Evolutionary conservation across 2,113 vertebrate species (phyloP).

Genomic region (Sylvilagus bachmani): DNA sequence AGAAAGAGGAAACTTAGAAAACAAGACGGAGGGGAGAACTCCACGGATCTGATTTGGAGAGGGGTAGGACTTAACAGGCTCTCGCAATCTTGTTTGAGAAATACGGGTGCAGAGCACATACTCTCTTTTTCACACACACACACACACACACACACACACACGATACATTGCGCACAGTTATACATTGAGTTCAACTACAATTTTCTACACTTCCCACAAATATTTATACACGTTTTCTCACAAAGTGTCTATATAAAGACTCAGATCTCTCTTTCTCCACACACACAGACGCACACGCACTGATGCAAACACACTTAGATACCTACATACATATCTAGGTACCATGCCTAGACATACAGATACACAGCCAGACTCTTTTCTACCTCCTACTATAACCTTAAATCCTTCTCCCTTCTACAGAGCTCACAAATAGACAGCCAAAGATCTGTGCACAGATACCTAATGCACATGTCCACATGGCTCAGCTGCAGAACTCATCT

Average conservation of each 20-base stretch:
- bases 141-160: neutral
- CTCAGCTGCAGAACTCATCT: slow-evolving; percentile 15
- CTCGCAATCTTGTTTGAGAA: neutral
- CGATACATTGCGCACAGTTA: neutral
- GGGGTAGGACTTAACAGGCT: neutral
- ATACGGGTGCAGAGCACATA: neutral
- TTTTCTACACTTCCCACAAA: neutral
- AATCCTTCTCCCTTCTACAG: neutral
- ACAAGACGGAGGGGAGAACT: neutral
- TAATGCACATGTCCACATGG: neutral
- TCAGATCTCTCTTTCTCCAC: neutral
- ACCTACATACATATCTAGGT: neutral
- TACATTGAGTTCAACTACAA: neutral
- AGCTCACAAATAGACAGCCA: neutral
- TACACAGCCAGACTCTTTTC: neutral
- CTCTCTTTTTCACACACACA: neutral
- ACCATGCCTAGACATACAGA: neutral
- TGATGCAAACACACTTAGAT: neutral
- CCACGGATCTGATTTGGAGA: neutral
- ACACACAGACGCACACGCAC: neutral
- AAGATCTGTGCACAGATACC: neutral
- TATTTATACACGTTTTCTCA: slow-evolving; percentile 35
- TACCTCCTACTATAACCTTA: neutral
- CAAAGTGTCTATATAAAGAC: neutral
- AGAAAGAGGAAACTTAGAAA: neutral